Evolutionary conservation across 2,888 invertebrate genomes (phyloP).

Genomic region (Cactoblastis cactorum): DNA sequence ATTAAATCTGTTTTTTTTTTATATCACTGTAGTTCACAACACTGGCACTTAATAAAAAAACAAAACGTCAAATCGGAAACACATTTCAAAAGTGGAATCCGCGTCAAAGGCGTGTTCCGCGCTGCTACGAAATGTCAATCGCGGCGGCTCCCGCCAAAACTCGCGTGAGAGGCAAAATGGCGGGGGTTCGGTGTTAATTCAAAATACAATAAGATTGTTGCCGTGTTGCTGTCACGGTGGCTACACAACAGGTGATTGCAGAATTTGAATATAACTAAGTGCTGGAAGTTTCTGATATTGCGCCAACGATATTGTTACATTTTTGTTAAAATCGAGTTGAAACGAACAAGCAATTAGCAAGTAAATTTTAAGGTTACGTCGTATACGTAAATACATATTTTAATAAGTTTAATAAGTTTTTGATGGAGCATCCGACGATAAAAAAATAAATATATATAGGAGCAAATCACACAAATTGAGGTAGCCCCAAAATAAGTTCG

Average conservation of each 20-base stretch:
- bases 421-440: too few species aligned
- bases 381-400: too few species aligned
- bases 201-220: constrained; percentile 24
- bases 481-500: too few species aligned
- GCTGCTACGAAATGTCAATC: constrained; percentile 64
- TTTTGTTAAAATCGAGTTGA: neutral
- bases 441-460: too few species aligned
- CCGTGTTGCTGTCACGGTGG: constrained; percentile 16
- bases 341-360: too few species aligned
- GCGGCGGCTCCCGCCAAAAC: constrained; percentile 45
- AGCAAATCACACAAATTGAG: too few species aligned
- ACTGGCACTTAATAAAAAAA: neutral
- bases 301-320: neutral
- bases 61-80: neutral
- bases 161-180: constrained; percentile 25
- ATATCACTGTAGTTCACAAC: neutral
- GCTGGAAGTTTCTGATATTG: constrained; percentile 6
- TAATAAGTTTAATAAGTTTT: too few species aligned
- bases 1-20: too few species aligned
- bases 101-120: constrained; percentile 38
- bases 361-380: too few species aligned
- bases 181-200: constrained; percentile 33
- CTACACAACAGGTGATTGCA: constrained; percentile 6
- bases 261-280: constrained; percentile 8
- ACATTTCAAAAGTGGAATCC: neutral